Conservation (phyloP, 2,113 vertebrate genomes). For the Orthonyx spaldingii region DNA sequence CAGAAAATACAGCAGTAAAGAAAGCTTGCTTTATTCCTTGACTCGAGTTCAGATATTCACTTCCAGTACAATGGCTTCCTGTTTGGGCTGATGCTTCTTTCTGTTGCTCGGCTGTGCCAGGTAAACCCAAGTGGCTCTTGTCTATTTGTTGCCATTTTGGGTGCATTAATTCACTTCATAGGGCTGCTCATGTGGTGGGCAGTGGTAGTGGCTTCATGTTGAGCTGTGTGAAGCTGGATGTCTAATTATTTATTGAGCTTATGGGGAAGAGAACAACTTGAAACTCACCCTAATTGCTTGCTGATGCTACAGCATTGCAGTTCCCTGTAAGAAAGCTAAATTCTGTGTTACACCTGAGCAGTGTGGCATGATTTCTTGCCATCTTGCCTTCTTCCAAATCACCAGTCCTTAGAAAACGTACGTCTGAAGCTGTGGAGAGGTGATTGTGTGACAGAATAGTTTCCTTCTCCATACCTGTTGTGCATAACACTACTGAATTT, state of each 20-base stretch:
- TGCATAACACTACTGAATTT: background rate
- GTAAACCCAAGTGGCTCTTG: constrained; percentile 62
- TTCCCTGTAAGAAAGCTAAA: background rate
- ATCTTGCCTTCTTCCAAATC: background rate
- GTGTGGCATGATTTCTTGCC: background rate
- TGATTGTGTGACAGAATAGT: background rate
- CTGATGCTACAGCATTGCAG: background rate
- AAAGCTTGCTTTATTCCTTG: constrained; percentile 17
- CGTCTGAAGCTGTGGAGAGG: background rate
- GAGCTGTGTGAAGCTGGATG: background rate
- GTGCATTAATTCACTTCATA: background rate
- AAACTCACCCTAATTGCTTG: background rate
- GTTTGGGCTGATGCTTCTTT: constrained; percentile 90
- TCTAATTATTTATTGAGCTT: background rate
- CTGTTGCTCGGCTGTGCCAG: constrained; percentile 89
- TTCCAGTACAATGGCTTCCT: constrained; percentile 98
- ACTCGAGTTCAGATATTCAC: constrained; percentile 84
- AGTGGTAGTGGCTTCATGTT: background rate
- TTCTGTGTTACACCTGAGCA: background rate
- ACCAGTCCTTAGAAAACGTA: background rate
- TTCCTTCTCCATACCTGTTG: background rate
- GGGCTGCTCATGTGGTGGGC: background rate
- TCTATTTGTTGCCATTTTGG: background rate
- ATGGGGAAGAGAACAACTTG: background rate
- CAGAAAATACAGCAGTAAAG: background rate